Conservation (phyloP, 2,888 invertebrate species). For the Bombylius discolor region DNA sequence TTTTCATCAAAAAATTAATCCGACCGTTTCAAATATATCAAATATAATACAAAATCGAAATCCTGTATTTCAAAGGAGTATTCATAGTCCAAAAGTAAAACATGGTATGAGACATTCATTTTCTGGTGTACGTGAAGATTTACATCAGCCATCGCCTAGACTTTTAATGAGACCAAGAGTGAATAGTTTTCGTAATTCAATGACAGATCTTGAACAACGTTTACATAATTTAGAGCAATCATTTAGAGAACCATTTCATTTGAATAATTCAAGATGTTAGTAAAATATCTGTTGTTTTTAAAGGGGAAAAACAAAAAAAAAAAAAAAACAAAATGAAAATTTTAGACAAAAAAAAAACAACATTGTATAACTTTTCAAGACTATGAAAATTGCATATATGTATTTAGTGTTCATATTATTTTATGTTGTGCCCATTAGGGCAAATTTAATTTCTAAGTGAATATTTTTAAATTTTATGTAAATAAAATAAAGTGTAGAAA, state of each 20-base stretch:
- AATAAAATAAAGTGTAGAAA: too few species aligned
- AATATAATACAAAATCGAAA: conserved; percentile 6
- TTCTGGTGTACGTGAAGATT: conserved; percentile 35
- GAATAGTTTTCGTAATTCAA: conserved; percentile 32
- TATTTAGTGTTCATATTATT: too few species aligned
- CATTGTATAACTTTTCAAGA: too few species aligned
- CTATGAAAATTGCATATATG: too few species aligned
- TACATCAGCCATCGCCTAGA: conserved; percentile 32
- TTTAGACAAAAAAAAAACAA: too few species aligned
- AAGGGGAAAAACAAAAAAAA: too few species aligned
- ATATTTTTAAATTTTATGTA: too few species aligned
- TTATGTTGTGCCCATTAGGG: too few species aligned
- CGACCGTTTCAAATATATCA: conserved; percentile 14
- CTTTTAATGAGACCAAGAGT: conserved; percentile 29
- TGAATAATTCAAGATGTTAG: conserved; percentile 26
- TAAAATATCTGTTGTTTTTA: not conserved
- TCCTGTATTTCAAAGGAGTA: conserved; percentile 13
- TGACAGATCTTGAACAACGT: conserved; percentile 35
- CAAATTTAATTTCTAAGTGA: too few species aligned
- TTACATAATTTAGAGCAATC: conserved; percentile 34
- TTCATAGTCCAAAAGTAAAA: conserved; percentile 10
- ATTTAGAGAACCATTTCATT: conserved; percentile 24
- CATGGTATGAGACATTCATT: conserved; percentile 31
- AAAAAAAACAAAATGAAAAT: too few species aligned
- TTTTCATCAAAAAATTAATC: conserved; percentile 17